Conservation (phyloP, 2,797 vertebrate genomes). For the Rhodeus uyekii region DNA sequence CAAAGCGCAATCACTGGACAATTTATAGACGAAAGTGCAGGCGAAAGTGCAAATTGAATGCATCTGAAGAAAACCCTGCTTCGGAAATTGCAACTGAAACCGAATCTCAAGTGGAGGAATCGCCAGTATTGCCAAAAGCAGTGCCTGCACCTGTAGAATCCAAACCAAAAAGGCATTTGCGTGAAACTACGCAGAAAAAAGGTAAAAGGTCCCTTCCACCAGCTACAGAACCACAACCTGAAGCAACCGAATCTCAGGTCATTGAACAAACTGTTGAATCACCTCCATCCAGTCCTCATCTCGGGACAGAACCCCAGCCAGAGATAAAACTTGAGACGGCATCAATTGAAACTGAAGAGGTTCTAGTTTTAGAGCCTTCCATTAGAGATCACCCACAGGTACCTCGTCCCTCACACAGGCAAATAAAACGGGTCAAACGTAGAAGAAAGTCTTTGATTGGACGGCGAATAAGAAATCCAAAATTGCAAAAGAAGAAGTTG, state of each 20-base stretch:
- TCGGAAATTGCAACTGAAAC: conserved; percentile 50
- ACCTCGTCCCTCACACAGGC: conserved; percentile 49
- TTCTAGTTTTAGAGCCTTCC: conserved; percentile 64
- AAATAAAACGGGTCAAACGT: conserved; percentile 72
- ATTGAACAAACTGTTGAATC: conserved; percentile 53
- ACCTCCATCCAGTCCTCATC: conserved; percentile 48
- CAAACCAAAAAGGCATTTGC: conserved; percentile 68
- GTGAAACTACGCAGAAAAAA: conserved; percentile 57
- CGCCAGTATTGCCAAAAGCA: conserved; percentile 63
- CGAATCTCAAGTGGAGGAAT: conserved; percentile 65
- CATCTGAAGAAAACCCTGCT: conserved; percentile 47
- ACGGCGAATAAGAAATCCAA: conserved; percentile 71
- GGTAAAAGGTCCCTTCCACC: conserved; percentile 64
- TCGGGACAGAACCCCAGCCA: conserved; percentile 44
- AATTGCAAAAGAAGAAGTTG: conserved; percentile 61
- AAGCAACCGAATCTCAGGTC: conserved; percentile 52
- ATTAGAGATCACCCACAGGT: conserved; percentile 45
- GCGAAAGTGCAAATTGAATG: conserved; percentile 61
- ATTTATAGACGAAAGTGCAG: conserved; percentile 68
- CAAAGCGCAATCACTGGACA: conserved; percentile 62
- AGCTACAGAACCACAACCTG: conserved; percentile 64
- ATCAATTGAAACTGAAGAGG: conserved; percentile 63
- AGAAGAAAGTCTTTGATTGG: conserved; percentile 74
- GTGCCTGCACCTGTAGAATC: conserved; percentile 45
- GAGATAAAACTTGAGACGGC: conserved; percentile 70